These are phyloP conservation scores for Pomacea canaliculata DNA, from an alignment of 2,888 invertebrate species.

Conservation along the genomic window DNA sequence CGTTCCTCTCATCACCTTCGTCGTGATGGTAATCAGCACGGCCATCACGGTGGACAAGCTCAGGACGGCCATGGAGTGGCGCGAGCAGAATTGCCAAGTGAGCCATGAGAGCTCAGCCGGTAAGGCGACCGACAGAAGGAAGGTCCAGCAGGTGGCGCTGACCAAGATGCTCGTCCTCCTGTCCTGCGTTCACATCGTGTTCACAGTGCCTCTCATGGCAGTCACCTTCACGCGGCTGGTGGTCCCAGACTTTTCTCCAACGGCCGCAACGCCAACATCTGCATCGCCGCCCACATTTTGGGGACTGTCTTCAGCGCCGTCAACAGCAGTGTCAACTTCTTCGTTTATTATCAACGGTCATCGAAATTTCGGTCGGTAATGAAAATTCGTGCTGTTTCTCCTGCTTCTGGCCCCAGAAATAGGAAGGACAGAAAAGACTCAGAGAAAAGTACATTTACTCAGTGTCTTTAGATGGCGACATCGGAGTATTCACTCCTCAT, in stretches of 20 bases:
- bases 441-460: no score
- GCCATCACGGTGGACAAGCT: conserved; percentile 16
- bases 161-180: conserved; percentile 10
- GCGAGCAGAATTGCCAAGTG: background rate
- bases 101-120: background rate
- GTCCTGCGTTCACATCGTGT: conserved; percentile 16
- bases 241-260: background rate
- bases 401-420: no score
- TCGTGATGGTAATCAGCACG: conserved; percentile 11
- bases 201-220: conserved; percentile 8
- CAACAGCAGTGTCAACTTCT: conserved; percentile 6
- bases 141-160: conserved; percentile 11
- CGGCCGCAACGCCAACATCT: conserved; percentile 15
- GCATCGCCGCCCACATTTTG: conserved; percentile 4
- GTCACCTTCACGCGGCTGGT: conserved; percentile 1
- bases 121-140: background rate
- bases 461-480: no score
- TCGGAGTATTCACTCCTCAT: no score
- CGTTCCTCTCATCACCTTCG: conserved; percentile 12
- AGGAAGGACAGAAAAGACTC: no score
- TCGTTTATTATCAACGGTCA: conserved; percentile 12
- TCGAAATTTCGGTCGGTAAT: conserved; percentile 4
- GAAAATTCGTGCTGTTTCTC: background rate
- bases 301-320: background rate
- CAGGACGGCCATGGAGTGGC: conserved; percentile 7